Conservation (phyloP, 1,140 invertebrate genomes). For the Vanessa atalanta region DNA sequence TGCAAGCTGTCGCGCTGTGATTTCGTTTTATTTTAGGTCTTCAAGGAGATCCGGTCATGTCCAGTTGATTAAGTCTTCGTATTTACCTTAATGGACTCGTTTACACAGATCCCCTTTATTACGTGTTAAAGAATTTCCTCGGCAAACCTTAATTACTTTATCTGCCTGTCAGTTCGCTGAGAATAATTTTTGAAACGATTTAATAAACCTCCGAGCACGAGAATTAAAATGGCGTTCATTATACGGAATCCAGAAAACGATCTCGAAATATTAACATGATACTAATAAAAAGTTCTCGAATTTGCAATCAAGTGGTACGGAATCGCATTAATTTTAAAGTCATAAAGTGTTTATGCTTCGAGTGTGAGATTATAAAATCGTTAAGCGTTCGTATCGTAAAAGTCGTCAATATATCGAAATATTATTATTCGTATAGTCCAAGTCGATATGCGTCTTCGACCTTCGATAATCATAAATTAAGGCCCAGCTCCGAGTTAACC, state of each 20-base stretch:
- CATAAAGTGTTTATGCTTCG: conserved; percentile 52
- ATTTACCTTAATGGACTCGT: conserved; percentile 64
- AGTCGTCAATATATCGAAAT: conserved; percentile 62
- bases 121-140: conserved; percentile 52
- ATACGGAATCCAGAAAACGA: conserved; percentile 37
- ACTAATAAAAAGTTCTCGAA: conserved; percentile 42
- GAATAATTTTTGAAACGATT: conserved; percentile 55
- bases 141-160: conserved; percentile 62
- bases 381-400: conserved; percentile 59
- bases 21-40: conserved; percentile 29
- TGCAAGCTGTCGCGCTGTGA: conserved; percentile 20
- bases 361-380: conserved; percentile 62
- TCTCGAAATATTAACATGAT: conserved; percentile 51
- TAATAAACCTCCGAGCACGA: conserved; percentile 46
- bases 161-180: conserved; percentile 50
- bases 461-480: conserved; percentile 77
- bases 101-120: conserved; percentile 62
- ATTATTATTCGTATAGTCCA: conserved; percentile 59
- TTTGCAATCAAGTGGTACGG: conserved; percentile 46
- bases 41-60: conserved; percentile 34
- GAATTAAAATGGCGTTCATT: conserved; percentile 42
- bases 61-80: conserved; percentile 49
- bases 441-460: conserved; percentile 64
- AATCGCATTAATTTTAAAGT: conserved; percentile 53
- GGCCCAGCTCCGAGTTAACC: conserved; percentile 67